Conservation (phyloP, 2,113 vertebrate genomes). For the Progne subis region DNA sequence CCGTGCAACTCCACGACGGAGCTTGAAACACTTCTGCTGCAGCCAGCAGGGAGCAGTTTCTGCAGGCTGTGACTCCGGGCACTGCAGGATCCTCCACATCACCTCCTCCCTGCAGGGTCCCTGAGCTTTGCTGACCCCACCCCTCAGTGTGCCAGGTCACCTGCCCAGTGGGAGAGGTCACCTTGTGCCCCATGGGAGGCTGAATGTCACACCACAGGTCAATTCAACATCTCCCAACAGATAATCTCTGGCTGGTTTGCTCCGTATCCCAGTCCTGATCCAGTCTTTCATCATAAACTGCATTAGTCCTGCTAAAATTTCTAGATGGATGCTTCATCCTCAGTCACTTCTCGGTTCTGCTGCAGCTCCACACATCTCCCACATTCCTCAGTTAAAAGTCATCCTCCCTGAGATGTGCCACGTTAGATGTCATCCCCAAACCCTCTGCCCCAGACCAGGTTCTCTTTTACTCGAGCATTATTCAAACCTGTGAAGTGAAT, state of each 20-base stretch:
- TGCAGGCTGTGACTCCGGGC: not conserved
- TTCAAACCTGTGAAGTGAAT: rapidly evolving
- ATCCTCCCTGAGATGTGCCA: not conserved
- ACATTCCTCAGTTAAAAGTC: not conserved
- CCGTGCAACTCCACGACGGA: rapidly evolving
- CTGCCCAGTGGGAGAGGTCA: not conserved
- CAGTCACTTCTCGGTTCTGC: not conserved
- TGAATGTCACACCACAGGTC: not conserved
- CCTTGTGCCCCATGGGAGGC: not conserved
- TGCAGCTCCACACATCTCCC: not conserved
- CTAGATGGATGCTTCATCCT: not conserved
- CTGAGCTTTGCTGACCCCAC: not conserved
- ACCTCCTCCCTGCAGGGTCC: not conserved
- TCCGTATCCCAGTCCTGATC: not conserved
- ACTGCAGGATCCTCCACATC: not conserved
- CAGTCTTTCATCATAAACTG: not conserved
- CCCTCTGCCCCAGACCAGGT: not conserved
- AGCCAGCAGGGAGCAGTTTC: not conserved
- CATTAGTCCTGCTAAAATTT: not conserved
- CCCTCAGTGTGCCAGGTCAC: rapidly evolving
- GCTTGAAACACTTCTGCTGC: not conserved
- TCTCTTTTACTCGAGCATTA: not conserved
- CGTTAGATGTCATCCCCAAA: not conserved
- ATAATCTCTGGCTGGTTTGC: not conserved
- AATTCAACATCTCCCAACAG: not conserved